Evolutionary conservation across 2,888 invertebrate species (phyloP).

Genomic region (Aleiodes alternator): DNA sequence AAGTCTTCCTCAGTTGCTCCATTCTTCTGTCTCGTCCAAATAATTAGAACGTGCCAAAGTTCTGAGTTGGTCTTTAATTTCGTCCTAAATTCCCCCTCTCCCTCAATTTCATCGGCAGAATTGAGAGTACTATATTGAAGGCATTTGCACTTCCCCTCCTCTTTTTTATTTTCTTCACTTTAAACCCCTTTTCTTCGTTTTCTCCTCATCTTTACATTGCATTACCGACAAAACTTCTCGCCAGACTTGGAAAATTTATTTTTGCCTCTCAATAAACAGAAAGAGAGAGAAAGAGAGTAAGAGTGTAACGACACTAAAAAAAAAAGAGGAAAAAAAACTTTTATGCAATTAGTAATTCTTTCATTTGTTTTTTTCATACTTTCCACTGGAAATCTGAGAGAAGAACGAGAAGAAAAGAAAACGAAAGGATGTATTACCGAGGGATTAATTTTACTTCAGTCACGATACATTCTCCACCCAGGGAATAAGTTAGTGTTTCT

Average conservation of each 20-base stretch:
- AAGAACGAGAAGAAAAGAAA: too few species aligned
- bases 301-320: too few species aligned
- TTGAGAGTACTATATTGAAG: background rate
- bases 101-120: background rate
- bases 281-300: too few species aligned
- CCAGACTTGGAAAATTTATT: background rate
- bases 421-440: too few species aligned
- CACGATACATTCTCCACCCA: slow-evolving; percentile 13
- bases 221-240: slow-evolving; percentile 53
- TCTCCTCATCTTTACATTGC: slow-evolving; percentile 54
- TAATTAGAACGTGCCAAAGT: slow-evolving; percentile 65
- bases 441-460: too few species aligned
- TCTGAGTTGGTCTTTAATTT: slow-evolving; percentile 45
- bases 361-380: slow-evolving; percentile 28
- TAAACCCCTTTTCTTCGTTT: slow-evolving; percentile 18
- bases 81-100: background rate
- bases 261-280: too few species aligned
- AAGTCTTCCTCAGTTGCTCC: slow-evolving; percentile 3
- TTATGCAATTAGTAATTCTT: slow-evolving; percentile 39
- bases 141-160: too few species aligned
- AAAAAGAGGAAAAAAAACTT: slow-evolving; percentile 11
- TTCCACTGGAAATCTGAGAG: background rate
- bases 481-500: slow-evolving; percentile 43
- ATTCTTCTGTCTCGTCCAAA: slow-evolving; percentile 59
- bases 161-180: slow-evolving; percentile 33